Evolutionary conservation across 2,797 vertebrate genomes (phyloP), one percentile per base, ranked within the genome.

Genomic region (Phrynocephalus vlangalii): DNA sequence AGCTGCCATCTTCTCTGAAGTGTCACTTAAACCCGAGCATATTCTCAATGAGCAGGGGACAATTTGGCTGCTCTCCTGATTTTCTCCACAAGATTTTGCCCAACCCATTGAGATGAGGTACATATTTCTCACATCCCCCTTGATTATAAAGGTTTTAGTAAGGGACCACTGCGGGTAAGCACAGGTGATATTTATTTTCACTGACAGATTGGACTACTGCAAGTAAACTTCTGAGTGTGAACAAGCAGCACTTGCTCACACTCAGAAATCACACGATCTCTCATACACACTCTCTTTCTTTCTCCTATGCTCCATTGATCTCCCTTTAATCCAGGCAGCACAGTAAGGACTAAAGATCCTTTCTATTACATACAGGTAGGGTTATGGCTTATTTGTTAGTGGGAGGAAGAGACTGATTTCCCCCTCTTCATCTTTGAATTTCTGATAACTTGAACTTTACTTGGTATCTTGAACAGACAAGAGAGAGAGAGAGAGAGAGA

Each of bases 351-450:
- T 91, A 89, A 93, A 94, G 89, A 92, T 95, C 90, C 92, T 95
- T 93, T 95, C 87, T 92, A 89, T 94, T 95, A 91, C 91, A 88
- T 95, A 93, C 87, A 91, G 94, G 92, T 94, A 93, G 93, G 93
- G 93, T 95, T 95, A 95, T 38, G 79, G 89, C 71, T 92, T 92
- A 87, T 93, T 94, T 0, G 11, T 95, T 92, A 91, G 87, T 38
- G 75, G 86, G 89, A 88, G 80, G 81, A 63, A 90, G 18, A 93
- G 85, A 93, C 75, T 87, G 91, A 86, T 88, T 88, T 84, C 70
- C 15, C 11, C 11, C 52, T 82, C 33, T 71, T 67, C 26, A 38
- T 1, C 66, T 50, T 79, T 90, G 67, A 79, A 83, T 94, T 82
- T 20, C 33, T 92, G 84, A 83, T 91, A 91, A 86, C 60, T 95